Evolutionary conservation across 2,797 vertebrate genomes (phyloP), one percentile per base, ranked within the genome.

Genomic region (Channa striata): DNA sequence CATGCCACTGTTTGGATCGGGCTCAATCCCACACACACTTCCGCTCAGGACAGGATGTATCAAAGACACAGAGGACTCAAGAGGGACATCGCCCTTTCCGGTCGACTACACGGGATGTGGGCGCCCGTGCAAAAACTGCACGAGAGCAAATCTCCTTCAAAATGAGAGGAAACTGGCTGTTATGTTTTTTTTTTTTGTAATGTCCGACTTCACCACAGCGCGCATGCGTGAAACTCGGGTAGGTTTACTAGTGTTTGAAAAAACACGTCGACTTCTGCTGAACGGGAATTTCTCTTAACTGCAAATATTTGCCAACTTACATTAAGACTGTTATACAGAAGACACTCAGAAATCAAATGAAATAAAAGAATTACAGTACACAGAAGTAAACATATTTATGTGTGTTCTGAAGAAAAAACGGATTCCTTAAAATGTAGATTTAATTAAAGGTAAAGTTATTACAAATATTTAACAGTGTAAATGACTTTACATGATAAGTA

Each of bases 21-120:
- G 59, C 65, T 14, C 71, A 76, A 86, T 87, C 75, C 83, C 80
- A 69, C 67, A n/a, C n/a, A 85, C 82, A 89, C 91, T 93, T 92
- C 91, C 91, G 91, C 70, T 79, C 37, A 47, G 30, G 68, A 59
- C 87, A 80, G 86, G 90, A 89, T 77, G 17, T 61, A 33, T 80
- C 82, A 75, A 83, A 89, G 85, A 89, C 44, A 42, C 61, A n/a
- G 58, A 40, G 57, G 66, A 68, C 46, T 59, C 81, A 54, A 87
- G 87, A 83, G 74, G 11, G n/a, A 21, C 5, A 51, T 33, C 72
- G 5, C 2, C 75, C 58, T 9, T 54, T n/a, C 20, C 16, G 20
- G 25, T 65, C 50, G 51, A 40, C 8, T 0, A 2, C 2, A 62
- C 74, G 74, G 80, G 80, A 82, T 65, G 57, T 47, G 16, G 21